Percentiles rank a stretch among this genome's conserved stretches.
Evolutionary conservation across 2,888 invertebrate genomes (phyloP).

Genomic region (Calliphora vomitoria): DNA sequence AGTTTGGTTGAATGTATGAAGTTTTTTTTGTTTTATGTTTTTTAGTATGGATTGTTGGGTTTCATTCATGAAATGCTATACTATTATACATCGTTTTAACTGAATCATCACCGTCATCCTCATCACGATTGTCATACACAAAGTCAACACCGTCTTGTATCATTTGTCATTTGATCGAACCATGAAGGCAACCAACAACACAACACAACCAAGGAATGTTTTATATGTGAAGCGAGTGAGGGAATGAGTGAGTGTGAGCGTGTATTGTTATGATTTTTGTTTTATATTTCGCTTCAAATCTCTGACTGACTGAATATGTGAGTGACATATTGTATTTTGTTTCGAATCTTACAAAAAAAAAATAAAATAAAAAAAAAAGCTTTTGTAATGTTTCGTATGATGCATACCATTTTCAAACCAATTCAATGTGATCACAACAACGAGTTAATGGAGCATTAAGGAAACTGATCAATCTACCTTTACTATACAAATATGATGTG

Average conservation of each 20-base stretch:
- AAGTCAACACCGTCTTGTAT: constrained; percentile 73
- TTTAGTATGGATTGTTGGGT: constrained; percentile 60
- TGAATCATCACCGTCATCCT: constrained; percentile 71
- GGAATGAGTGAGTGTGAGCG: constrained; percentile 4
- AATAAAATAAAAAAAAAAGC: background rate
- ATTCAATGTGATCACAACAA: constrained; percentile 53
- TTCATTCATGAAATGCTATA: constrained; percentile 72
- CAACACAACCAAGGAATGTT: constrained; percentile 47
- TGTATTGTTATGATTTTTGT: constrained; percentile 40
- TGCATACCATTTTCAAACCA: constrained; percentile 54
- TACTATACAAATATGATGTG: background rate
- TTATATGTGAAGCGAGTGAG: too few species aligned
- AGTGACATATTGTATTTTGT: constrained; percentile 66
- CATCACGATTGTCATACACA: constrained; percentile 70
- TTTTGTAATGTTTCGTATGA: constrained; percentile 49
- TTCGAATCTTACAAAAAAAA: constrained; percentile 48
- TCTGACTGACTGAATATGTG: constrained; percentile 63
- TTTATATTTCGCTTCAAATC: constrained; percentile 41
- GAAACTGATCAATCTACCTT: constrained; percentile 59
- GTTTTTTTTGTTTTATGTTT: constrained; percentile 2
- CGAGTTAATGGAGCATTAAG: constrained; percentile 70
- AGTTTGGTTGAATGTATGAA: background rate
- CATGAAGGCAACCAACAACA: constrained; percentile 63
- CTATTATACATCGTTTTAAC: constrained; percentile 68
- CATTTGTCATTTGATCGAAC: constrained; percentile 73